These are phyloP conservation scores for Amaurobius ferox DNA, from an alignment of 2,888 invertebrate genomes.

Conservation along the genomic window DNA sequence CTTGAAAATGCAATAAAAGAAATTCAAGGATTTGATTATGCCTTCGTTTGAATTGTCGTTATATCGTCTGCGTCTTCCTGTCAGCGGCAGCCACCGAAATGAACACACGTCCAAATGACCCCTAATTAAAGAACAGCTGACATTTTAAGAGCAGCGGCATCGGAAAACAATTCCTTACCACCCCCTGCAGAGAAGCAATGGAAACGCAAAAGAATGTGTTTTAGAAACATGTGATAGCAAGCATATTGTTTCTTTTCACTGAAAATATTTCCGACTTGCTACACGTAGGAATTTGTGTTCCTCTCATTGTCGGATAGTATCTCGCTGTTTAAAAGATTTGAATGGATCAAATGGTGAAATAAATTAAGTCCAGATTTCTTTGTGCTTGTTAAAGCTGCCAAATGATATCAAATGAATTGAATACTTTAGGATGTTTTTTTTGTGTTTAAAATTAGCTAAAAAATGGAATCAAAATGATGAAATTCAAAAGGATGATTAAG, in stretches of 20 bases:
- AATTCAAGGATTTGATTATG: no score
- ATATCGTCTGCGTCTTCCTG: slow-evolving; percentile 54
- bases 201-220: slow-evolving; percentile 26
- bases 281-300: neutral
- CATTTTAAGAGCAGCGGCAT: slow-evolving; percentile 62
- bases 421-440: no score
- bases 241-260: slow-evolving; percentile 4
- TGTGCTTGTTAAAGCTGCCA: neutral
- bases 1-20: no score
- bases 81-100: slow-evolving; percentile 47
- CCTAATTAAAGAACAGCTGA: slow-evolving; percentile 71
- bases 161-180: slow-evolving; percentile 59
- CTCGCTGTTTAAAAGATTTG: neutral
- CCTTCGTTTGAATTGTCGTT: slow-evolving; percentile 69
- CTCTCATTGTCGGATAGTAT: neutral
- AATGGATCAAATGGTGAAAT: neutral
- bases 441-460: no score
- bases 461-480: no score
- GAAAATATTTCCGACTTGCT: neutral
- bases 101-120: slow-evolving; percentile 61
- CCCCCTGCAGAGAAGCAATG: slow-evolving; percentile 43
- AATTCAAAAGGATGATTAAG: no score
- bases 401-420: neutral
- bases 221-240: slow-evolving; percentile 30
- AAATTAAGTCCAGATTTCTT: neutral